Conservation (phyloP, 2,113 vertebrate genomes). For the Zapus hudsonius region DNA sequence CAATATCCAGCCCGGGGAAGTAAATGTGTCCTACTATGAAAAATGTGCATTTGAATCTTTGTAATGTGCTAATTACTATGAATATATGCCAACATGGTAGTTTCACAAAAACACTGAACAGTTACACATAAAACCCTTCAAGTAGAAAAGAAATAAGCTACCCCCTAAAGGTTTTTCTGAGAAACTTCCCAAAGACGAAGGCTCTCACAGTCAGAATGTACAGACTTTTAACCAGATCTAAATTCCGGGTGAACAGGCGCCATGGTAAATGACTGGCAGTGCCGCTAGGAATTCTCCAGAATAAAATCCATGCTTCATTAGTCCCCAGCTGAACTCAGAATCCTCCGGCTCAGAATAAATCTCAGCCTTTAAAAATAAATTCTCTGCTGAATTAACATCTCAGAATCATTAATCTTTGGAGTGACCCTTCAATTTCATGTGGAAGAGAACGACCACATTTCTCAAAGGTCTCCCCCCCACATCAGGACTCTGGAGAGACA, state of each 20-base stretch:
- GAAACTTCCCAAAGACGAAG: constrained; percentile 63
- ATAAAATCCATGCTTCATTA: constrained; percentile 72
- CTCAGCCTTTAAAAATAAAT: constrained; percentile 76
- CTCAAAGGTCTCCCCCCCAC: constrained; percentile 69
- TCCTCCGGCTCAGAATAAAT: constrained; percentile 71
- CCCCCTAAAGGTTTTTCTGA: constrained; percentile 50
- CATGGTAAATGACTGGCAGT: constrained; percentile 47
- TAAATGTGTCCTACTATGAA: not conserved
- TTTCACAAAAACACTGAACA: constrained; percentile 39
- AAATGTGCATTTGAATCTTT: constrained; percentile 59
- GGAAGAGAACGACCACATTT: constrained; percentile 58
- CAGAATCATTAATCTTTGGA: constrained; percentile 74
- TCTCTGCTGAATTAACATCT: constrained; percentile 77
- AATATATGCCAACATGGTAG: constrained; percentile 40
- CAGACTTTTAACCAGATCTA: constrained; percentile 50
- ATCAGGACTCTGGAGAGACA: constrained; percentile 42
- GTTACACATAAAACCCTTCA: constrained; percentile 50
- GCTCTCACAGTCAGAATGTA: constrained; percentile 46
- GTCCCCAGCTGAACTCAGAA: constrained; percentile 66
- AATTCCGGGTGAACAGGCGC: constrained; percentile 50
- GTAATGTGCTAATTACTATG: constrained; percentile 59
- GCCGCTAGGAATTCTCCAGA: constrained; percentile 26
- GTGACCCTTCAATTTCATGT: constrained; percentile 68
- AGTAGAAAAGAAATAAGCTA: constrained; percentile 63
- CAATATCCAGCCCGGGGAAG: not conserved